Evolutionary conservation across 2,888 invertebrate genomes (phyloP).

Genomic region (Norana najaformis): DNA sequence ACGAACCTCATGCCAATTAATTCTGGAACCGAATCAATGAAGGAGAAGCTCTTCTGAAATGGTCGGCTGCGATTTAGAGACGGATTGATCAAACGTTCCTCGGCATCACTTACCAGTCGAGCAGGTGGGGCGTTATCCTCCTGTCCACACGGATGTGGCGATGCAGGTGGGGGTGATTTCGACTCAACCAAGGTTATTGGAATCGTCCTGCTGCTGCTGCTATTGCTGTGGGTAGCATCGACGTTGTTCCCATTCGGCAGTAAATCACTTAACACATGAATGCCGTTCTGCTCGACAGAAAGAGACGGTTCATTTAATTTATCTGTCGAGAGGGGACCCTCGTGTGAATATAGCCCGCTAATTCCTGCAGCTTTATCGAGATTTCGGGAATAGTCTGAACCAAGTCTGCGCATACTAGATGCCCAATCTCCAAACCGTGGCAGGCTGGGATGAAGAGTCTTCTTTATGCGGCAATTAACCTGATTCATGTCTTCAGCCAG

Average conservation of each 20-base stretch:
- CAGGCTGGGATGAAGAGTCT: neutral
- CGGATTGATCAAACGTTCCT: neutral
- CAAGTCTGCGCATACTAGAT: neutral
- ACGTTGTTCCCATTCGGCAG: neutral
- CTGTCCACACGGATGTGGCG: neutral
- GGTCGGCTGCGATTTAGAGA: neutral
- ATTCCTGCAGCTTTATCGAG: neutral
- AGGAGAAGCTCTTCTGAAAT: constrained; percentile 20
- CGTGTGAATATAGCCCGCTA: neutral
- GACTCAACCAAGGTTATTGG: neutral
- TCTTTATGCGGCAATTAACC: neutral
- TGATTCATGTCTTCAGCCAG: neutral
- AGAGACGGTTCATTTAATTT: neutral
- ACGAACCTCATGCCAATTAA: neutral
- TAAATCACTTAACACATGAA: neutral
- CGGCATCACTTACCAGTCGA: neutral
- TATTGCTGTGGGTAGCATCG: neutral
- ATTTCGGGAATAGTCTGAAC: neutral
- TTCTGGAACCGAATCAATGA: constrained; percentile 1
- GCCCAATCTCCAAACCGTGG: neutral
- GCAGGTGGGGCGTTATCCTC: neutral
- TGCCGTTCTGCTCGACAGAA: neutral
- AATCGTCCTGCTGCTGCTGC: neutral
- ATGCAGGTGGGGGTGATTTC: neutral
- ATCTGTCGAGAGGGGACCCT: neutral